Evolutionary conservation across 2,888 invertebrate species (phyloP).

Genomic region (Sabatieria punctata): DNA sequence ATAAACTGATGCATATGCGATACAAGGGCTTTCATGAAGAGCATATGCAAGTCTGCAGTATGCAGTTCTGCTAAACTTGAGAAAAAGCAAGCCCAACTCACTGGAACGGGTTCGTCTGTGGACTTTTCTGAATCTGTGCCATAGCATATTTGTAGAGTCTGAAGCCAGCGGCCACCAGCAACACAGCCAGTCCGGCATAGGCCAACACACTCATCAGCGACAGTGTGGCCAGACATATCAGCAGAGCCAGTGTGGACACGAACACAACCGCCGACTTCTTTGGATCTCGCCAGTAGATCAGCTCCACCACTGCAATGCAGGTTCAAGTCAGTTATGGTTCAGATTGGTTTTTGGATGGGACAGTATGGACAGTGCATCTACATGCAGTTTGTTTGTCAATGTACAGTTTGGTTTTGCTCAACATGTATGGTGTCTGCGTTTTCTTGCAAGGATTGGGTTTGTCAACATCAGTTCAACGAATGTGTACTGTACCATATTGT

Average conservation of each 20-base stretch:
- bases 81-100: constrained; percentile 44
- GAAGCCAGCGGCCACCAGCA: constrained; percentile 74
- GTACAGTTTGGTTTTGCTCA: too few relatives aligned
- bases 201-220: constrained; percentile 77
- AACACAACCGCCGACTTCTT: constrained; percentile 84
- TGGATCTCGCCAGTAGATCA: constrained; percentile 94
- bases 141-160: constrained; percentile 87
- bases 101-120: constrained; percentile 96
- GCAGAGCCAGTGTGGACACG: constrained; percentile 66
- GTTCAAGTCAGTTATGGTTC: background rate
- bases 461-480: too few relatives aligned
- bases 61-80: too few relatives aligned
- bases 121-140: constrained; percentile 69
- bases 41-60: too few relatives aligned
- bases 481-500: too few relatives aligned
- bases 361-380: too few relatives aligned
- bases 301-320: constrained; percentile 48
- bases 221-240: constrained; percentile 82
- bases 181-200: constrained; percentile 66
- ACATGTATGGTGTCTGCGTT: too few relatives aligned
- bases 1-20: too few relatives aligned
- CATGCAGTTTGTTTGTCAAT: too few relatives aligned
- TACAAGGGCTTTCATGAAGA: too few relatives aligned
- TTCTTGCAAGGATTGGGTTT: too few relatives aligned
- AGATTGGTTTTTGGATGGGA: too few relatives aligned